Conservation (phyloP, 2,113 vertebrate species). For the Oreocharis arfaki region DNA sequence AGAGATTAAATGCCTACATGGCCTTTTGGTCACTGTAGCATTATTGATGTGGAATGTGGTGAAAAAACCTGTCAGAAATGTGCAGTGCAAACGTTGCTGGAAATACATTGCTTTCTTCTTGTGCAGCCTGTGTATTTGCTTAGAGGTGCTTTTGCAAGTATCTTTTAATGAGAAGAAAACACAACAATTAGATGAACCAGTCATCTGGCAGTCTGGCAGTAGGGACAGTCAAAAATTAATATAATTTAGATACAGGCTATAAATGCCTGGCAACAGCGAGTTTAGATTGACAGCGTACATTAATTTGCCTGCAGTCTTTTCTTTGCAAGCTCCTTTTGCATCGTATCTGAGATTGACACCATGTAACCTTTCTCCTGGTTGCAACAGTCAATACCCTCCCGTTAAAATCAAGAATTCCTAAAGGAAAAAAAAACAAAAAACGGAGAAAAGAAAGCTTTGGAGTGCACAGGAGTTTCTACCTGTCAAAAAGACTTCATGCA, state of each 20-base stretch:
- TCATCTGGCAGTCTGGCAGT: not conserved
- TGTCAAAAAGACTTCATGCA: not conserved
- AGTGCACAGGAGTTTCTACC: not conserved
- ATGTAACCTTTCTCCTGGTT: not conserved
- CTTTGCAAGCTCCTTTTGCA: not conserved
- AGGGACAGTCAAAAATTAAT: conserved; percentile 7
- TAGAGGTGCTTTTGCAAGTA: not conserved
- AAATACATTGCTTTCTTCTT: not conserved
- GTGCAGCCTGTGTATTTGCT: not conserved
- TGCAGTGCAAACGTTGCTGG: not conserved
- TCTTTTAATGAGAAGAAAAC: conserved; percentile 18
- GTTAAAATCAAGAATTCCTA: not conserved
- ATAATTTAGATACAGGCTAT: not conserved
- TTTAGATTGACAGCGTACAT: not conserved
- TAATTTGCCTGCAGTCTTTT: conserved; percentile 20
- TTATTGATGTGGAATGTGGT: conserved; percentile 26
- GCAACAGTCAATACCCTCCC: not conserved
- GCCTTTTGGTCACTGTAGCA: conserved; percentile 10
- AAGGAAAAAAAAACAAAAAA: too few relatives aligned
- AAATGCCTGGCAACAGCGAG: conserved; percentile 14
- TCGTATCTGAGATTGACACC: not conserved
- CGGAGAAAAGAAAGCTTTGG: not conserved
- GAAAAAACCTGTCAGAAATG: not conserved
- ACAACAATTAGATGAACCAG: not conserved
- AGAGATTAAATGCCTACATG: conserved; percentile 19